Conservation (phyloP, 1,140 invertebrate genomes). For the Dryas iulia region DNA sequence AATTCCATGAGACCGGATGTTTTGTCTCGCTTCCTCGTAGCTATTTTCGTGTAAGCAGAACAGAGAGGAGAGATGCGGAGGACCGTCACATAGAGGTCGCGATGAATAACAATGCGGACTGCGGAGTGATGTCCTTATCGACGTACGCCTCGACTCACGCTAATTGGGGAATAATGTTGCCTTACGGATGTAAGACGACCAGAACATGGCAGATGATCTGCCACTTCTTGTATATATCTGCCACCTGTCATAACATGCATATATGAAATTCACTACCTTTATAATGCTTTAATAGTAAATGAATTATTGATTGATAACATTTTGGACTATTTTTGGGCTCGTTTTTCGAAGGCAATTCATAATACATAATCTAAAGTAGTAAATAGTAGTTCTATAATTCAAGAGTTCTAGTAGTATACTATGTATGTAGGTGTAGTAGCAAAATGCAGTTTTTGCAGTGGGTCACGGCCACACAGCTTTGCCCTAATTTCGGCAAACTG, state of each 20-base stretch:
- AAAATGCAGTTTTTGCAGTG: neutral
- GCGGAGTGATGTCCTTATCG: conserved; percentile 69
- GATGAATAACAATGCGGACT: conserved; percentile 78
- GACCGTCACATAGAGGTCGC: conserved; percentile 70
- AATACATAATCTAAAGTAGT: neutral
- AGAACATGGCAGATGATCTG: neutral
- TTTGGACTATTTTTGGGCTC: neutral
- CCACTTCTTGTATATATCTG: neutral
- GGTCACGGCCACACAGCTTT: neutral
- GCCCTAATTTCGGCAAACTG: neutral
- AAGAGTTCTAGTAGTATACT: neutral
- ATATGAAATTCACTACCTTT: too few relatives aligned
- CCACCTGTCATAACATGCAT: too few relatives aligned
- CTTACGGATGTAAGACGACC: neutral
- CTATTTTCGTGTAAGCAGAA: conserved; percentile 10
- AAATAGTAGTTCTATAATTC: neutral
- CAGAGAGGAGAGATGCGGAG: conserved; percentile 62
- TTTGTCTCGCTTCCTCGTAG: conserved; percentile 34
- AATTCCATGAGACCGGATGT: conserved; percentile 53
- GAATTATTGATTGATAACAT: neutral
- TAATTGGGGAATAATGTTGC: neutral
- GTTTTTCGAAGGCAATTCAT: neutral
- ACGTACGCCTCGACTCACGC: conserved; percentile 12
- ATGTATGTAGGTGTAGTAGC: neutral
- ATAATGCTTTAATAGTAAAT: too few relatives aligned